Evolutionary conservation across 2,113 vertebrate species (phyloP).

Genomic region (Ivindomyrus marchei): DNA sequence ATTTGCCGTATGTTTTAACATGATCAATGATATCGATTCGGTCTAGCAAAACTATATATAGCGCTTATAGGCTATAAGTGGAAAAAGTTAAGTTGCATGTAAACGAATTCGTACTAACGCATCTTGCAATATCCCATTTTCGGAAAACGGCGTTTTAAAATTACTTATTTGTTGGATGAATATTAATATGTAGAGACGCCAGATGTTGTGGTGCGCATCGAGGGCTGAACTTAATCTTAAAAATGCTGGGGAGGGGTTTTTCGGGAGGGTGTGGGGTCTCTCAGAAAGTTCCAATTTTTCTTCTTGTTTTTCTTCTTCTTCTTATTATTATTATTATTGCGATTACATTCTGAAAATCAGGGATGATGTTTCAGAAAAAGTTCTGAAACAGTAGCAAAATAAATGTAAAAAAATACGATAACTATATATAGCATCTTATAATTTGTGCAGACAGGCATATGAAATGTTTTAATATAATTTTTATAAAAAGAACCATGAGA

Average conservation of each 20-base stretch:
- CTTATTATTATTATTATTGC: not conserved
- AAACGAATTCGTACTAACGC: not conserved
- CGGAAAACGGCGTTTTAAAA: not conserved
- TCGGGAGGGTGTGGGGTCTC: not conserved
- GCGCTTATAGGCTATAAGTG: not conserved
- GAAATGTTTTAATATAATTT: not conserved
- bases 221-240: not conserved
- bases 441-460: not conserved
- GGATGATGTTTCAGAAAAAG: not conserved
- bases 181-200: not conserved
- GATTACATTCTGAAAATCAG: not conserved
- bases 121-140: not conserved
- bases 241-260: not conserved
- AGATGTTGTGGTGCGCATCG: not conserved
- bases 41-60: not conserved
- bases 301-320: not conserved
- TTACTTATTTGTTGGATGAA: not conserved
- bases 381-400: not conserved
- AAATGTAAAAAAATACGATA: not conserved
- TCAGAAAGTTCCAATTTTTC: not conserved
- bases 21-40: conserved; percentile 49
- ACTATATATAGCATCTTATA: not conserved
- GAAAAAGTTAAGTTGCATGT: not conserved
- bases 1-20: conserved; percentile 71
- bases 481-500: not conserved